Conservation (phyloP, 64 coral and sea anemone species). For the Stichodactyla helianthus region DNA sequence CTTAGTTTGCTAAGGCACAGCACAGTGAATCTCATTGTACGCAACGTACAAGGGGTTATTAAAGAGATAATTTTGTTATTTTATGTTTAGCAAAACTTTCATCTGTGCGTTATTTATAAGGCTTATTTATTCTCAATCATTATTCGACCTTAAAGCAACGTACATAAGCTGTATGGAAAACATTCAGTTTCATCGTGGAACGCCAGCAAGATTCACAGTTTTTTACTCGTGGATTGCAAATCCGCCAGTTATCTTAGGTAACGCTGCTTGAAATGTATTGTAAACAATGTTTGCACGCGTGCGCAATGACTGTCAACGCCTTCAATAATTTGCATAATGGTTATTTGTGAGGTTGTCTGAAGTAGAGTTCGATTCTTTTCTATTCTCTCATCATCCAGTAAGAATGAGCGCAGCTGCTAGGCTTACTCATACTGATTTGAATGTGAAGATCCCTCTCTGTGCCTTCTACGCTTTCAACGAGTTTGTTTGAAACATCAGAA, state of each 20-base stretch:
- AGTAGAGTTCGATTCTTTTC: conserved; percentile 24
- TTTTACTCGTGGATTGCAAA: neutral
- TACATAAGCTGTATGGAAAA: neutral
- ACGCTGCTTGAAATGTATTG: neutral
- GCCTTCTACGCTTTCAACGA: conserved; percentile 62
- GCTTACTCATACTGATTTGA: conserved; percentile 73
- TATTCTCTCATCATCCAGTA: conserved; percentile 72
- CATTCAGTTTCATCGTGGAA: neutral
- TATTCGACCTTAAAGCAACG: neutral
- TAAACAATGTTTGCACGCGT: conserved; percentile 35
- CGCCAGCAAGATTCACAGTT: conserved; percentile 5
- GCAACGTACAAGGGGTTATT: neutral
- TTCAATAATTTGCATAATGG: conserved; percentile 42
- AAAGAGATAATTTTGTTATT: conserved; percentile 23
- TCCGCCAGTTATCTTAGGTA: neutral
- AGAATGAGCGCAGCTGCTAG: conserved; percentile 90
- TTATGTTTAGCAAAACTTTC: conserved; percentile 32
- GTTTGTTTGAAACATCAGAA: conserved; percentile 43
- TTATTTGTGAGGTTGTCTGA: conserved; percentile 70
- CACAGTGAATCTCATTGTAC: neutral
- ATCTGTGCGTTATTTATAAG: conserved; percentile 4
- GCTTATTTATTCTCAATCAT: neutral
- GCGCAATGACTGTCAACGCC: conserved; percentile 49
- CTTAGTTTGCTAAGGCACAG: neutral
- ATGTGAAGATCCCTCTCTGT: conserved; percentile 83